Evolutionary conservation across 2,113 vertebrate genomes (phyloP), one percentile per base, ranked within the genome.

Genomic region (Herpetotheres cachinnans): DNA sequence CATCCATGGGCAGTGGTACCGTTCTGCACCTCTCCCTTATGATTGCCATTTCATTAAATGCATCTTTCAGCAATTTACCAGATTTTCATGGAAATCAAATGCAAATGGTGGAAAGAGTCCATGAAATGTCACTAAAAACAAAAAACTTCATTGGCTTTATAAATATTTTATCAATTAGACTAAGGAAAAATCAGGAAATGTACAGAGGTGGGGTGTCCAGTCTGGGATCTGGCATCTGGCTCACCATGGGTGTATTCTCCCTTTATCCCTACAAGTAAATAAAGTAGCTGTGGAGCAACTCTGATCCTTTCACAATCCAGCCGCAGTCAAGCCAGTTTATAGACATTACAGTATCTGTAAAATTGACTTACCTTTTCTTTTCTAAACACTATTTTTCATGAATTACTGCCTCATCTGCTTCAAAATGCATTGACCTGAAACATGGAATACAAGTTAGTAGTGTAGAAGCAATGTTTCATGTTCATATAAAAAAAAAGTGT

Each of bases 361-460:
- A 94, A 94, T 1, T 71, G 69, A 90, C 95, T 94, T 84, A 69
- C 46, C 66, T 96, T 93, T 95, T 86, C 77, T 92, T 95, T 95
- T 74, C 86, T 96, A 82, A 94, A 79, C 47, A 67, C 62, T 96
- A 50, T 89, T 97, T 97, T 89, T 85, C 85, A 95, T 76, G 10
- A 98, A 96, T 97, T 97, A 96, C 89, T 89, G 87, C 70, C 84
- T 92, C 96, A 93, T 96, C 95, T 96, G 95, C 93, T 97, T 92
- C 88, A 40, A 91, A 96, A 97, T 81, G 93, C 96, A 96, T 42
- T 96, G 96, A 97, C 96, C 93, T 91, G 95, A 96, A 96, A 96
- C 89, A 89, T 1, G 3, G 91, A 78, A 91, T 84, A 85, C 46
- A 85, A 82, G 86, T 66, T 77, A 91, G 82, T 71, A 93, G 86